Conservation (phyloP, 2,113 vertebrate species). For the Erythrocebus patas region DNA sequence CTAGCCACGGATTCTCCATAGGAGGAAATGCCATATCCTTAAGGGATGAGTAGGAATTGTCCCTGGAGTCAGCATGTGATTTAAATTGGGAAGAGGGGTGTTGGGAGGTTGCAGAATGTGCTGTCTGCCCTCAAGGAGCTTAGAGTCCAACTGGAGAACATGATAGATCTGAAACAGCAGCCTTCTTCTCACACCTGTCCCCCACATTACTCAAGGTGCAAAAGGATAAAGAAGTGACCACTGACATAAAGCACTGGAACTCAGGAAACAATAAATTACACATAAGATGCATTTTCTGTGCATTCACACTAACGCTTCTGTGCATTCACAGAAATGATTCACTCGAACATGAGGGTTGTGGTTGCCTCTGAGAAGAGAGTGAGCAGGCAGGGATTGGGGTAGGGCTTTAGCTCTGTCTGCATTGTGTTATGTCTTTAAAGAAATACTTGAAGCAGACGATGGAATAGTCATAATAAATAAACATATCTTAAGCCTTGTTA, state of each 20-base stretch:
- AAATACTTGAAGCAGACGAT: background rate
- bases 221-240: background rate
- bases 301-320: too few relatives aligned
- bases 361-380: background rate
- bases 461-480: background rate
- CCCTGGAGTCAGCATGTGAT: background rate
- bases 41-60: background rate
- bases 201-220: background rate
- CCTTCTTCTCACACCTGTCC: background rate
- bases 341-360: background rate
- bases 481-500: background rate
- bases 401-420: background rate
- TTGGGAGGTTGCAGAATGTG: too few relatives aligned
- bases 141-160: background rate
- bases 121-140: background rate
- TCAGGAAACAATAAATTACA: background rate
- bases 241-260: too few relatives aligned
- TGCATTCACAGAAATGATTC: background rate
- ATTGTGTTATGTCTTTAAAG: background rate
- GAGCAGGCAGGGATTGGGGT: background rate
- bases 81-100: background rate
- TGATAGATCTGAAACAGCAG: background rate
- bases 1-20: background rate
- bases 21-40: background rate
- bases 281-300: background rate